These are phyloP conservation scores for Frieseomelitta varia DNA, from an alignment of 1,140 invertebrate genomes.

Conservation along the genomic window DNA sequence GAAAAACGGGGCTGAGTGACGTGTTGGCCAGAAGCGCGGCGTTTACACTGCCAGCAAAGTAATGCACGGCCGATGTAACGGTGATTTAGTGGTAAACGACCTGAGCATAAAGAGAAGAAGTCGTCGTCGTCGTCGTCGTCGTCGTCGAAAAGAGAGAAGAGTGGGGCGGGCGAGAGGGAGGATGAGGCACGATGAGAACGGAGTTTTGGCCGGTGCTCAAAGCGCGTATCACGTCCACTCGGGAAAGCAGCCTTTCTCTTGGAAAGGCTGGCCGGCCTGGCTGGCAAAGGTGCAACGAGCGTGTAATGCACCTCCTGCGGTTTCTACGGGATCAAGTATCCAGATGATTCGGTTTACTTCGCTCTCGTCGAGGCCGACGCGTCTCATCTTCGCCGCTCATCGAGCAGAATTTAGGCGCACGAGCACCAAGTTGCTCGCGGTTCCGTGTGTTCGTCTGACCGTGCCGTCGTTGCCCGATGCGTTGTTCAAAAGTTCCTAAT, in stretches of 20 bases:
- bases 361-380: constrained; percentile 22
- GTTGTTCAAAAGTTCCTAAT: background rate
- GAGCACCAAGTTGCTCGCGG: background rate
- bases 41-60: constrained; percentile 43
- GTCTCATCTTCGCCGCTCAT: constrained; percentile 18
- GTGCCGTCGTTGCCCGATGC: too few species aligned
- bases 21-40: background rate
- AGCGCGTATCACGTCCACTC: constrained; percentile 64
- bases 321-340: constrained; percentile 63
- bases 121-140: background rate
- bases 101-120: constrained; percentile 44
- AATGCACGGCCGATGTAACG: constrained; percentile 60
- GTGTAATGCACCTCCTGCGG: constrained; percentile 63
- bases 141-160: background rate
- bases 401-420: background rate
- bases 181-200: background rate
- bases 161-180: background rate
- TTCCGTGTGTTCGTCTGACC: background rate
- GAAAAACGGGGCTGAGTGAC: constrained; percentile 16
- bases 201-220: constrained; percentile 65
- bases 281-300: constrained; percentile 58
- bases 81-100: constrained; percentile 65
- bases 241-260: constrained; percentile 50
- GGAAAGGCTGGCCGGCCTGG: constrained; percentile 36
- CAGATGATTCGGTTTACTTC: constrained; percentile 62